Conservation (phyloP, 2,113 vertebrate genomes). For the Phainopepla nitens region DNA sequence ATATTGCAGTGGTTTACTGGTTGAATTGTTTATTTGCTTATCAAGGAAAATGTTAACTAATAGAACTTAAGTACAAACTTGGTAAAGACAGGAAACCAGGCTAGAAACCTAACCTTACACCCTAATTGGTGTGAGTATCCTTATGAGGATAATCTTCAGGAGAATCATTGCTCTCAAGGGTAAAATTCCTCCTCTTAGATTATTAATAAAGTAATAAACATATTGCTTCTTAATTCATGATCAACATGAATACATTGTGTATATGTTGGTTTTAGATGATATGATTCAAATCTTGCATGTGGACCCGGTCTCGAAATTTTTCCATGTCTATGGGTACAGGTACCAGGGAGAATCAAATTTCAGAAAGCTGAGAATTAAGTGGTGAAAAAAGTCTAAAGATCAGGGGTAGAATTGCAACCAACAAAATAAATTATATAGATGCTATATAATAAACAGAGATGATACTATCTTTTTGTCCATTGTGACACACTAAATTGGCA, state of each 20-base stretch:
- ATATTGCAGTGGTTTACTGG: neutral
- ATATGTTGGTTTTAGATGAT: neutral
- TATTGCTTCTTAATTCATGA: neutral
- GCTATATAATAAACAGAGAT: neutral
- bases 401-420: neutral
- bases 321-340: neutral
- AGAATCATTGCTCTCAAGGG: accelerated
- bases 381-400: neutral
- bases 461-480: neutral
- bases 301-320: neutral
- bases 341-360: neutral
- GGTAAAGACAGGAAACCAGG: neutral
- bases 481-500: neutral
- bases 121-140: too few relatives aligned
- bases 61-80: neutral
- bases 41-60: neutral
- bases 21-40: neutral
- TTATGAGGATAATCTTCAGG: neutral
- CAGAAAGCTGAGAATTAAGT: neutral
- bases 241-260: neutral
- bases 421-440: neutral
- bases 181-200: neutral
- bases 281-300: neutral
- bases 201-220: neutral
- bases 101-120: neutral